Evolutionary conservation across 2,113 vertebrate genomes (phyloP).

Genomic region (Mastomys natalensis): DNA sequence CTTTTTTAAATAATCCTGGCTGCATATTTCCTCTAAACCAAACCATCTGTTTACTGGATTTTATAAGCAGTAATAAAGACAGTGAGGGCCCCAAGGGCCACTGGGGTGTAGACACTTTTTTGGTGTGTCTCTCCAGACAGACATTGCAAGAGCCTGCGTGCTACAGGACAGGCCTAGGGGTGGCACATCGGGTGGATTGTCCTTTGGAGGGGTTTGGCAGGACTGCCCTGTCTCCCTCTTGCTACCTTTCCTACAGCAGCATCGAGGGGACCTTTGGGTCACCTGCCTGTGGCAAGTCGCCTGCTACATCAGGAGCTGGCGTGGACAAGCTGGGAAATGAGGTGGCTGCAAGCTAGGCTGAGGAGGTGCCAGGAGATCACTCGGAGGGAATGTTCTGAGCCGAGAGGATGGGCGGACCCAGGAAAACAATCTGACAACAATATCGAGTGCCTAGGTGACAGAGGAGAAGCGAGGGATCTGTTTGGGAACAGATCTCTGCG

Average conservation of each 20-base stretch:
- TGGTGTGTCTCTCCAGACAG: not conserved
- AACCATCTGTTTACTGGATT: constrained; percentile 75
- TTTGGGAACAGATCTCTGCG: constrained; percentile 62
- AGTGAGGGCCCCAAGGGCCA: not conserved
- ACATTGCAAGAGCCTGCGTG: not conserved
- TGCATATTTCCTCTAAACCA: constrained; percentile 74
- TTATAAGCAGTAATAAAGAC: constrained; percentile 57
- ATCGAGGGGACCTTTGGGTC: not conserved
- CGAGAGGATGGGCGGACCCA: not conserved
- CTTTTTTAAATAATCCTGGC: constrained; percentile 45
- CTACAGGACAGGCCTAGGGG: fast-evolving
- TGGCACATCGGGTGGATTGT: fast-evolving
- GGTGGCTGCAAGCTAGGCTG: not conserved
- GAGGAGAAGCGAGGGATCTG: constrained; percentile 49
- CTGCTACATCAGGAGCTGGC: not conserved
- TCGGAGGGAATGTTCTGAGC: constrained; percentile 41
- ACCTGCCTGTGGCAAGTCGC: constrained; percentile 54
- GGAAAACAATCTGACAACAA: constrained; percentile 76
- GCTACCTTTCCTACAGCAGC: not conserved
- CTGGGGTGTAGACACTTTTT: not conserved
- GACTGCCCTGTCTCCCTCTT: fast-evolving
- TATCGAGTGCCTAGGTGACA: constrained; percentile 71
- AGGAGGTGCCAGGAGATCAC: not conserved
- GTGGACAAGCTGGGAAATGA: not conserved
- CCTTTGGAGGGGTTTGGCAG: not conserved